A percentile compares a stretch with the other conserved stretches of the same genome.
Evolutionary conservation across 2,113 vertebrate species (phyloP).

Genomic region (Scortum barcoo): DNA sequence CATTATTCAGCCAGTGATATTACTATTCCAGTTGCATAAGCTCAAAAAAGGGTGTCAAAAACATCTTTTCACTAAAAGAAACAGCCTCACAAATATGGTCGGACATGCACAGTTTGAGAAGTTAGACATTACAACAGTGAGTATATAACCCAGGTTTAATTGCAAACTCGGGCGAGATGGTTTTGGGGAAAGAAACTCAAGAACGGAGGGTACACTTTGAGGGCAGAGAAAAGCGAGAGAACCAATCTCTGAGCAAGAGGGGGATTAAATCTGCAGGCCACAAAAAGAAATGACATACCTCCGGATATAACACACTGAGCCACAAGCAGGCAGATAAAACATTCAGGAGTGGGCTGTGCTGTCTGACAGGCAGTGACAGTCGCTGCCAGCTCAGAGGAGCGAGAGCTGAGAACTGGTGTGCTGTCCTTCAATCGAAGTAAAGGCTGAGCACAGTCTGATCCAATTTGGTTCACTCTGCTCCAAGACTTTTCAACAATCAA

Average conservation of each 20-base stretch:
- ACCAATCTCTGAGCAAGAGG: slow-evolving; percentile 22
- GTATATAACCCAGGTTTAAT: background rate
- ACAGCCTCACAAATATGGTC: background rate
- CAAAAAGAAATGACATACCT: slow-evolving; percentile 52
- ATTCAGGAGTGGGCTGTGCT: slow-evolving; percentile 49
- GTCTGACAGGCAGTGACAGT: slow-evolving; percentile 59
- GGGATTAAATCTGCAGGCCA: slow-evolving; percentile 53
- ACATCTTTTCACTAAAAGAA: background rate
- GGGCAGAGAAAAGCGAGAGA: slow-evolving; percentile 12
- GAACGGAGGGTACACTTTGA: background rate
- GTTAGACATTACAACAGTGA: background rate
- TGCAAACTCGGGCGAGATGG: background rate
- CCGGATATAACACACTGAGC: slow-evolving; percentile 43
- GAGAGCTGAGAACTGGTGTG: slow-evolving; percentile 26
- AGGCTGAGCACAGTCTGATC: slow-evolving; percentile 36
- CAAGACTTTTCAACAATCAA: background rate
- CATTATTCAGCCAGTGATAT: background rate
- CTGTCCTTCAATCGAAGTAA: slow-evolving; percentile 47
- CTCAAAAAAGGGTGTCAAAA: slow-evolving; percentile 6
- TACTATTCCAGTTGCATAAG: background rate
- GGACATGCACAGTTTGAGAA: background rate
- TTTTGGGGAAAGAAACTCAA: background rate
- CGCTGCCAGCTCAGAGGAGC: slow-evolving; percentile 43
- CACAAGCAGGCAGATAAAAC: slow-evolving; percentile 59
- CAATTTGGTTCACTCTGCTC: slow-evolving; percentile 35